Base-by-base conservation (phyloP, 2,113 vertebrate species). In the Ammodytes dubius region DNA sequence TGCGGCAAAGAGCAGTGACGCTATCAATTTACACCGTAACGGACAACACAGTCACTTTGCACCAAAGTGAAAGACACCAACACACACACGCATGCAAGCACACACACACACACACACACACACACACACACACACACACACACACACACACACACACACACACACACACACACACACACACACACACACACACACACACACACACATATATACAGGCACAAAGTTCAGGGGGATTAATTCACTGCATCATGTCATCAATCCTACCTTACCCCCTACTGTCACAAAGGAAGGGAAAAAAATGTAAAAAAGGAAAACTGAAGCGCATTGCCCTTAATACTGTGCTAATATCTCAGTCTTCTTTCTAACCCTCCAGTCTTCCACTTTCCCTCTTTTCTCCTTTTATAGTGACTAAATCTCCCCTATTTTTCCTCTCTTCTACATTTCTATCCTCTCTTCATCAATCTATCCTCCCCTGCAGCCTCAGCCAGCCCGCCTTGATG, bases 401-500 rank as follows among this genome's bases (percentile, higher is more conserved):
- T 52, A 47, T 52, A 45, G 73, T 86, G 43, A 81, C 57, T 68
- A 56, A 74, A 42, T 70, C 37, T 74, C 54, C 67, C 56, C 56
- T 80, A 70, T 66, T 85, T 81, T 81, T 56, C 74, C 53, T 76
- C 66, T 87, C 82, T 59, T 70, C 75, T 80, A 67, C 82, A 77
- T 87, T 79, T 64, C 58, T 67, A 58, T 73, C 58, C 77, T 79
- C 73, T 85, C 74, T 87, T 85, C 88, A 87, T 89, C 89, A 90
- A 86, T 87, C 88, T 80, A 45, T 88, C 77, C 82, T 80, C 87
- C 83, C 82, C 86, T 89, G 80, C 90, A 87, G 87, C 88, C 87
- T 90, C 91, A 85, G 85, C 86, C 84, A 82, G 71, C 58, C 57
- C n/a, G 92, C 95, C 95, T 95, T 96, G 96, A 97, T 98, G 96